Evolutionary conservation across 2,888 invertebrate species (phyloP).

Genomic region (Steinernema carpocapsae): DNA sequence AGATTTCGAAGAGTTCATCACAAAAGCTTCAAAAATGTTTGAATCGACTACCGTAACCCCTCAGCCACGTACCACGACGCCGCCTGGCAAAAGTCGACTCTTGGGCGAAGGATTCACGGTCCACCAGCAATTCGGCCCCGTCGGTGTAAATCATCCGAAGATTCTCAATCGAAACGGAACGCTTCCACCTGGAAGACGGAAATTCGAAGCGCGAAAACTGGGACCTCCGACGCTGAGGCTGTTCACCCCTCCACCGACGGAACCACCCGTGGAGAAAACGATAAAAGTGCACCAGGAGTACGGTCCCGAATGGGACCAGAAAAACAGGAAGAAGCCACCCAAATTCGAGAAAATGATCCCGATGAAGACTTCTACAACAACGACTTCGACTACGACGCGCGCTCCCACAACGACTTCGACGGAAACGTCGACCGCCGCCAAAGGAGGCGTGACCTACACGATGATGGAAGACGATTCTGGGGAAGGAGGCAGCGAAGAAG

Average conservation of each 20-base stretch:
- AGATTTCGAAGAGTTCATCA: conserved; percentile 54
- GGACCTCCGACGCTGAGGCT: conserved; percentile 38
- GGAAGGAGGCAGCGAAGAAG: background rate
- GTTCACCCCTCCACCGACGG: conserved; percentile 59
- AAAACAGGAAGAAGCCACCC: conserved; percentile 2
- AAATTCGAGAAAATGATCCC: background rate
- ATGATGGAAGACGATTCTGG: background rate
- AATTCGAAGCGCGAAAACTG: conserved; percentile 44
- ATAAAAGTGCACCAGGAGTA: conserved; percentile 34
- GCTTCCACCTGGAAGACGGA: conserved; percentile 36
- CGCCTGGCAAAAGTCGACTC: conserved; percentile 14
- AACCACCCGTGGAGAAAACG: conserved; percentile 33
- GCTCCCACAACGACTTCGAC: background rate
- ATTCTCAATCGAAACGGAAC: conserved; percentile 53
- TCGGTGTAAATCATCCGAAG: conserved; percentile 64
- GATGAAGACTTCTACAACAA: background rate
- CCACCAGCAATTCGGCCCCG: conserved; percentile 62
- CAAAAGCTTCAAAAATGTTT: conserved; percentile 43
- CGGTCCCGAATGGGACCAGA: conserved; percentile 33
- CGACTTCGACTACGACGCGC: conserved; percentile 3
- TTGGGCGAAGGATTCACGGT: conserved; percentile 41
- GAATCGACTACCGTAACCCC: conserved; percentile 36
- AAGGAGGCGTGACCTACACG: background rate
- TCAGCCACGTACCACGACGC: conserved; percentile 1
- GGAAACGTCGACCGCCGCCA: no score